Conservation (phyloP, 2,888 invertebrate genomes). For the Bimastos eiseni region DNA sequence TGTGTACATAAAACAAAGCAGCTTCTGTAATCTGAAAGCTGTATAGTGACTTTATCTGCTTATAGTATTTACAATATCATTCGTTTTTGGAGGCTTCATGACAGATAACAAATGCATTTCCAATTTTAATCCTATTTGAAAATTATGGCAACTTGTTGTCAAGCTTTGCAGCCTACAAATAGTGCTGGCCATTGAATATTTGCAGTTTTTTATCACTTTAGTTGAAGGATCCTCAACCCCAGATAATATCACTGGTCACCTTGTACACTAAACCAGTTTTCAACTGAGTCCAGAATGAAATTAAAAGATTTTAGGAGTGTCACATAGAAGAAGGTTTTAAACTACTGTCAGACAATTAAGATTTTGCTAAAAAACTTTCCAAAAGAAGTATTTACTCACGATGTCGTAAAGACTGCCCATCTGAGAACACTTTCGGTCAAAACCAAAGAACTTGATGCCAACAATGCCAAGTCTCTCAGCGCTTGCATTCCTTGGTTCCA, state of each 20-base stretch:
- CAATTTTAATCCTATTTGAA: no score
- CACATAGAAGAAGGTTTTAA: no score
- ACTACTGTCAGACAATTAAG: no score
- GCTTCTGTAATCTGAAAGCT: background rate
- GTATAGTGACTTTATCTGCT: background rate
- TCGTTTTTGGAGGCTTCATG: background rate
- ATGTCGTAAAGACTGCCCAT: conserved; percentile 25
- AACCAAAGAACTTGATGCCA: conserved; percentile 57
- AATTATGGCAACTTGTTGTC: no score
- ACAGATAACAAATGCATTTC: background rate
- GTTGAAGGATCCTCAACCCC: no score
- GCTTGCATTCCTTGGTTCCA: conserved; percentile 54
- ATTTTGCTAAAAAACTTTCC: no score
- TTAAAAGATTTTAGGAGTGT: no score
- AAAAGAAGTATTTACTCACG: conserved; percentile 45
- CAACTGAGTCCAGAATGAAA: background rate
- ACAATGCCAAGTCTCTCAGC: conserved; percentile 52
- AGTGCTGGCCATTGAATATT: no score
- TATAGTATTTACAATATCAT: background rate
- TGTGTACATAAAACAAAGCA: background rate
- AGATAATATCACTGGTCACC: background rate
- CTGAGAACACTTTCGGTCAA: conserved; percentile 44
- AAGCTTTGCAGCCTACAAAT: no score
- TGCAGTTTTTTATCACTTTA: no score
- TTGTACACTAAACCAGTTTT: background rate